phyloP scores from a whole-genome alignment of 2,797 vertebrate genomes.

The Alosa sapidissima region DNA sequence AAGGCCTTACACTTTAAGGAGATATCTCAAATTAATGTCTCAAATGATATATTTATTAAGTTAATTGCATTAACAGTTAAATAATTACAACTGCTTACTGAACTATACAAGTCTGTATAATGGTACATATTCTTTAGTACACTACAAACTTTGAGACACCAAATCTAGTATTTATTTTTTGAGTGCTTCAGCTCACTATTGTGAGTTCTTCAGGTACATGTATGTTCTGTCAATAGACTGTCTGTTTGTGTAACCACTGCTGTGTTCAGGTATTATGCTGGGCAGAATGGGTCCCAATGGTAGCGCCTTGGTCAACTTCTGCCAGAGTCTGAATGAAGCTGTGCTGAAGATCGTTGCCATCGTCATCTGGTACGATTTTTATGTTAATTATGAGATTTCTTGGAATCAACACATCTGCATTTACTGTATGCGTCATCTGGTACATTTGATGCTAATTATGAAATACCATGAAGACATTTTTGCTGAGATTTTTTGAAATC shows the following conservation, averaged over 20 bases:
- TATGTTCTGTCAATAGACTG: background rate
- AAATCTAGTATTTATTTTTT: background rate
- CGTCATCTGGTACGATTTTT: slow-evolving; percentile 85
- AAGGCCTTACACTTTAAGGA: background rate
- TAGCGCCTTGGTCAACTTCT: slow-evolving; percentile 91
- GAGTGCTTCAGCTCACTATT: background rate
- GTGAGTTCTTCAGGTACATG: background rate
- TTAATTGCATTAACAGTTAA: too few relatives aligned
- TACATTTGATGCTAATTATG: background rate
- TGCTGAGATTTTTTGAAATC: too few relatives aligned
- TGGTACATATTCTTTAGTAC: too few relatives aligned
- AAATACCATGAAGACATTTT: too few relatives aligned
- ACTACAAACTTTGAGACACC: too few relatives aligned
- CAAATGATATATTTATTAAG: too few relatives aligned
- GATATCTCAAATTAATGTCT: background rate
- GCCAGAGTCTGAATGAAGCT: slow-evolving; percentile 93
- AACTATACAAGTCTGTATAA: background rate
- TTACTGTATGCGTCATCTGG: background rate
- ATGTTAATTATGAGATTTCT: background rate
- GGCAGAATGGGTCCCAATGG: slow-evolving; percentile 95
- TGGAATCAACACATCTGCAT: background rate
- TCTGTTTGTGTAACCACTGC: background rate
- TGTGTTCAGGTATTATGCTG: slow-evolving; percentile 87
- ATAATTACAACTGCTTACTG: background rate
- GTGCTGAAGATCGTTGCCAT: slow-evolving; percentile 95